Evolutionary conservation across 2,888 invertebrate species (phyloP).

Genomic region (Aricia artaxerxes): DNA sequence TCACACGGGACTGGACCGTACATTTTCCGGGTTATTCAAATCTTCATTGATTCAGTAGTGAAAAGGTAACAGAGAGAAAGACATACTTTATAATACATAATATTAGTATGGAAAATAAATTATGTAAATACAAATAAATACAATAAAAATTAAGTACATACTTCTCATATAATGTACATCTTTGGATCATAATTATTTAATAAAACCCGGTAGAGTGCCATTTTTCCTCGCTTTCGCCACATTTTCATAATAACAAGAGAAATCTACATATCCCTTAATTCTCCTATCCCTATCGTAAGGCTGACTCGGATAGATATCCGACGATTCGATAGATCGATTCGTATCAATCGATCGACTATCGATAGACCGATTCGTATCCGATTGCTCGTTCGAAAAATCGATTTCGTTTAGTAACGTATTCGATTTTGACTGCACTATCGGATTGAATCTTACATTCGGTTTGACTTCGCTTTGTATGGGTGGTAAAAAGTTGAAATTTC

Average conservation of each 20-base stretch:
- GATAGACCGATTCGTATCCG: constrained; percentile 62
- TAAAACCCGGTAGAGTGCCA: constrained; percentile 84
- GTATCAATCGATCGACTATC: constrained; percentile 25
- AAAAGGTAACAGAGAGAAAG: no score
- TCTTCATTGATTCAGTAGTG: no score
- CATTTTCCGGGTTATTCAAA: no score
- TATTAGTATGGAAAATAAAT: no score
- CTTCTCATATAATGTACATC: no score
- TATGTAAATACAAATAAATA: no score
- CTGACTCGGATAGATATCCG: constrained; percentile 64
- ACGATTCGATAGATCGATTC: constrained; percentile 65
- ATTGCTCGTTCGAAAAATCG: constrained; percentile 62
- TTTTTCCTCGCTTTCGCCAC: constrained; percentile 84
- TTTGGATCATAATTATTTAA: constrained; percentile 54
- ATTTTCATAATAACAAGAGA: constrained; percentile 88
- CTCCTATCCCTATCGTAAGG: constrained; percentile 83
- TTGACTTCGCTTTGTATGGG: constrained; percentile 69
- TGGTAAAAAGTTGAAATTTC: constrained; percentile 91
- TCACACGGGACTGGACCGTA: no score
- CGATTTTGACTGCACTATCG: constrained; percentile 79
- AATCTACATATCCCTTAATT: constrained; percentile 91
- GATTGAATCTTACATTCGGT: constrained; percentile 79
- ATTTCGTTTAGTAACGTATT: constrained; percentile 67
- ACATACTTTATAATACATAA: no score
- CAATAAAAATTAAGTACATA: no score